Base-by-base conservation (phyloP, 2,888 invertebrate genomes). In the Amphipyra berbera region DNA sequence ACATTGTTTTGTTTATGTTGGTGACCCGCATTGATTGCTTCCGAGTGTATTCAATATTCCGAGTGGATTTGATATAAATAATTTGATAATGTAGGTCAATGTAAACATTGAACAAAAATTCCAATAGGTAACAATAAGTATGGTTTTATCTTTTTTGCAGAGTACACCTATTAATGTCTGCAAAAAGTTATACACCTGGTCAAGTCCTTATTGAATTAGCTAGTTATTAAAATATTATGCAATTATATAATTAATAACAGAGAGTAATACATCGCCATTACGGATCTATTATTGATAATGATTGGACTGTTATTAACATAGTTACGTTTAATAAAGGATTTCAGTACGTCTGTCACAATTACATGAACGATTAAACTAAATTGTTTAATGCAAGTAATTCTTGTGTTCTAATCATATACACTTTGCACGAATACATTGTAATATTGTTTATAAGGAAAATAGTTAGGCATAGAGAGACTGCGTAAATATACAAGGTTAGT, bases 231-330 rank as follows among this genome's bases (percentile, higher is more conserved):
- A 50, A 53, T 41, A 64, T 68, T 66, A 67, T 52, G 53, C 44
- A 63, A 58, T 62, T 68, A 56, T 68, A 56, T 49, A 48, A 66
- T 68, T 52, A 67, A 73, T 66, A 61, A 50, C 8, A 48, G 10
- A 40, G 46, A 59, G 12, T 70, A 49, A 67, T 46, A 57, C 52
- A 54, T 73, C 40, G 45, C 45, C n/a, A 57, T 63, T 73, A 59
- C 38, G 47, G 37, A 44, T 38, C 12, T 45, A 62, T 66, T 57
- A 68, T 52, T 47, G 35, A 30, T 27, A 44, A 46, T 50, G 40
- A 56, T 55, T 33, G 40, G 27, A 35, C 8, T 41, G 6, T 15
- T 59, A 58, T 48, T 58, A 63, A 44, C 55, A 57, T 52, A 45
- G 42, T 54, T 55, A 27, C 33, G 56, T 65, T 61, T 64, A 65